Base-by-base conservation (phyloP, 30 jellyfish, hydroid and myxozoan genomes). In the Cassiopea xamachana region DNA sequence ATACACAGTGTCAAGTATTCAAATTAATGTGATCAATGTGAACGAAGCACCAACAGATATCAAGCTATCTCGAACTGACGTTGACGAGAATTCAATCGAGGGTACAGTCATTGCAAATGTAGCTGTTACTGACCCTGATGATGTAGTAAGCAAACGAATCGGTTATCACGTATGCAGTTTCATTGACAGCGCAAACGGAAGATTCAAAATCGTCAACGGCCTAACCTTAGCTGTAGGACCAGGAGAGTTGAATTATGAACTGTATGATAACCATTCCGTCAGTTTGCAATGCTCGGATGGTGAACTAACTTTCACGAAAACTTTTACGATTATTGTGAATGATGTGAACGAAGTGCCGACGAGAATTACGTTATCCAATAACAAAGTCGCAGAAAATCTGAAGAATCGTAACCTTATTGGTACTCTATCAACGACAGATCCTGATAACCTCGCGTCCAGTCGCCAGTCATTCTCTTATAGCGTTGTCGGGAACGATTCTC, bases 331-430 rank as follows among this genome's bases (percentile, higher is more conserved):
- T 50, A 72, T 46, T 19, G 81, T 95, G 17, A 77, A 51, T 13
- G 99, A 95, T 73, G 98, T 95, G 50, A 95, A 95, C 77, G 99
- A 95, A 81, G 86, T 82, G 80, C 99, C 99, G 13, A 48, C 89
- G 0, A 83, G 62, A 10, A 73, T 95, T 49, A 79, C 39, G 9
- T 81, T 95, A 1, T 72, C 98, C 2, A 89, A 62, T 81, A 80
- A 68, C 43, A 69, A 55, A 49, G 60, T 91, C 64, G 60, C 88
- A 19, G 99, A 95, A 62, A 95, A 95, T 75, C 45, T 14, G 2
- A 48, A 48, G 2, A 50, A 59, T 27, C 94, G 88, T 18, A 9
- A 68, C 48, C 45, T 67, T 39, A 80, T 95, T 49, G 97, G 97
- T 69, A 16, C 43, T 27, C 79, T 95, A 18, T 80, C 91, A 1